Evolutionary conservation across 2,797 vertebrate genomes (phyloP).

Genomic region (Periparus ater): DNA sequence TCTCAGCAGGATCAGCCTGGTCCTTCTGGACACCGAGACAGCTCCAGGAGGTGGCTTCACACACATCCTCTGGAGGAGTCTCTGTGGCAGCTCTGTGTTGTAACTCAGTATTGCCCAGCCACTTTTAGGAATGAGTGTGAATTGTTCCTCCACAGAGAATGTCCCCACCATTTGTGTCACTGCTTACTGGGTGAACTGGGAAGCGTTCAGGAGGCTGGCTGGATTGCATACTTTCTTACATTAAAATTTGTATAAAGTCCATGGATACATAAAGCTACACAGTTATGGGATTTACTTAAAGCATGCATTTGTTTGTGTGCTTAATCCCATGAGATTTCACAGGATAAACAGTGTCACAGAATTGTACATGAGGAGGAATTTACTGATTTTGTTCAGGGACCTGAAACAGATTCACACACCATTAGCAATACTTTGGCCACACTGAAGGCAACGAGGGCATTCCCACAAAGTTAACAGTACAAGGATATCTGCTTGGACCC

Average conservation of each 20-base stretch:
- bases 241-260: not conserved
- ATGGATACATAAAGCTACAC: not conserved
- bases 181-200: not conserved
- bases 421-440: not conserved
- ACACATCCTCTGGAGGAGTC: fast-evolving
- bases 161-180: not conserved
- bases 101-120: not conserved
- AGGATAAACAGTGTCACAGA: no score
- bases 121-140: not conserved
- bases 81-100: not conserved
- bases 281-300: not conserved
- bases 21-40: not conserved
- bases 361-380: not conserved
- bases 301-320: not conserved
- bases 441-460: not conserved
- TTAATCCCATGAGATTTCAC: not conserved
- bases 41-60: not conserved
- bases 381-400: not conserved
- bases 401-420: not conserved
- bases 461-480: not conserved
- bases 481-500: not conserved
- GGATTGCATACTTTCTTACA: not conserved
- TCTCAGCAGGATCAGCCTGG: not conserved
- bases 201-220: not conserved
- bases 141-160: not conserved